Evolutionary conservation across 2,888 invertebrate species (phyloP), one percentile per base, ranked within the genome.

Genomic region (Strigamia transsilvanica): DNA sequence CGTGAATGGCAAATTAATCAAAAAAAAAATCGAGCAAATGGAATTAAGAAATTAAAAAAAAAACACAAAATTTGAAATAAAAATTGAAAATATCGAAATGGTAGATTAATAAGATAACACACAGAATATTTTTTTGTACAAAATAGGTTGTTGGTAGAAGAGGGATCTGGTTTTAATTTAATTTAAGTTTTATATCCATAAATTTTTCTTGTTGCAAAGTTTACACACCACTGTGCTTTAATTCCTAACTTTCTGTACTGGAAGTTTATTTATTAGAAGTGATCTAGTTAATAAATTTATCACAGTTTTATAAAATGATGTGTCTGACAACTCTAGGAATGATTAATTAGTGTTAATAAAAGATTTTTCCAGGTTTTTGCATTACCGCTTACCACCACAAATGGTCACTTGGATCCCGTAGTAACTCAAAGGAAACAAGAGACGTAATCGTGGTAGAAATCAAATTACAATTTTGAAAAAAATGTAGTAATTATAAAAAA

Each of bases 151-250:
- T 34, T 51, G 51, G 51, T n/a, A 51, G 51, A 51, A 51, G 51
- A 51, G 51, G 51, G 51, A 51, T 51, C 51, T 51, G 51, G 51
- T 51, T 51, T 46, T 6, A 51, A n/a, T 51, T 51, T n/a, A 51
- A n/a, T 15, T 51, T 51, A n/a, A n/a, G 4, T 51, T 51, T 51
- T 51, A 46, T 51, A 51, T 51, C 51, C 18, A 51, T 15, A 51
- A 51, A 13, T 46, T 46, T 46, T 46, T 46, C 46, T 51, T 51
- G 51, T 51, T 51, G 51, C 51, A 51, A 51, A 51, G 51, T 51
- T 51, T 51, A 51, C 51, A n/a, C 51, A 51, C 51, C 51, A 51
- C 51, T 51, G 51, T 51, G 51, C 51, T 51, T 51, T 51, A 51
- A 51, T 51, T n/a, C 51, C 18, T n/a, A n/a, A 3, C 18, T 7